Evolutionary conservation across 2,888 invertebrate species (phyloP).

Genomic region (Eustalomyia histrio): DNA sequence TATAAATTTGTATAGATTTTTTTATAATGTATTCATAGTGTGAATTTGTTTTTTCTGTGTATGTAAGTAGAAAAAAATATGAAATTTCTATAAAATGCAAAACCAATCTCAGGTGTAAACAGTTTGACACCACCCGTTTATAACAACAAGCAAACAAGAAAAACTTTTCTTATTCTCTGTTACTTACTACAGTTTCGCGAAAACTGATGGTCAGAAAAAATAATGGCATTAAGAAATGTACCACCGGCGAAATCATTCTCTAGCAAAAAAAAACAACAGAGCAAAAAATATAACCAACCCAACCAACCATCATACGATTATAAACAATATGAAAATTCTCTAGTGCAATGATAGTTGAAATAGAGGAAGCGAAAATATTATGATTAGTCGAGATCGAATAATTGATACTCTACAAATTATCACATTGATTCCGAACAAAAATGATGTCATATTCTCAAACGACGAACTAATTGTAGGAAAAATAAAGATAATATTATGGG

Average conservation of each 20-base stretch:
- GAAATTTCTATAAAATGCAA: slow-evolving; percentile 66
- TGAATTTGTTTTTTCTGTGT: no score
- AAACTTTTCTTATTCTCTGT: slow-evolving; percentile 49
- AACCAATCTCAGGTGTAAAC: slow-evolving; percentile 76
- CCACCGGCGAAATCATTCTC: slow-evolving; percentile 22
- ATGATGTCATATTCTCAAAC: no score
- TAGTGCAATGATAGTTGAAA: slow-evolving; percentile 34
- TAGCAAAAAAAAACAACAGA: background rate
- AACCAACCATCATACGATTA: slow-evolving; percentile 36
- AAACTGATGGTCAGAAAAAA: slow-evolving; percentile 59
- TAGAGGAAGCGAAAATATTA: background rate
- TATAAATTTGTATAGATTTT: no score
- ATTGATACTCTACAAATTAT: background rate
- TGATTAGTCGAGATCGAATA: background rate
- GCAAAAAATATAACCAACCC: slow-evolving; percentile 28
- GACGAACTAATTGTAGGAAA: no score
- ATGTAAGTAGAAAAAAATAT: slow-evolving; percentile 45
- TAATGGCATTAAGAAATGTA: slow-evolving; percentile 60
- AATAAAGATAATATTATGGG: no score
- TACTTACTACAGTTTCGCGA: slow-evolving; percentile 56
- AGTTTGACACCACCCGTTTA: slow-evolving; percentile 71
- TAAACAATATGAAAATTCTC: slow-evolving; percentile 57
- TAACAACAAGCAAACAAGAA: slow-evolving; percentile 47
- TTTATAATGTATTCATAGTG: no score
- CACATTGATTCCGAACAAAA: no score